phyloP scores from a whole-genome alignment of 2,113 vertebrate species.

The Passer montanus region DNA sequence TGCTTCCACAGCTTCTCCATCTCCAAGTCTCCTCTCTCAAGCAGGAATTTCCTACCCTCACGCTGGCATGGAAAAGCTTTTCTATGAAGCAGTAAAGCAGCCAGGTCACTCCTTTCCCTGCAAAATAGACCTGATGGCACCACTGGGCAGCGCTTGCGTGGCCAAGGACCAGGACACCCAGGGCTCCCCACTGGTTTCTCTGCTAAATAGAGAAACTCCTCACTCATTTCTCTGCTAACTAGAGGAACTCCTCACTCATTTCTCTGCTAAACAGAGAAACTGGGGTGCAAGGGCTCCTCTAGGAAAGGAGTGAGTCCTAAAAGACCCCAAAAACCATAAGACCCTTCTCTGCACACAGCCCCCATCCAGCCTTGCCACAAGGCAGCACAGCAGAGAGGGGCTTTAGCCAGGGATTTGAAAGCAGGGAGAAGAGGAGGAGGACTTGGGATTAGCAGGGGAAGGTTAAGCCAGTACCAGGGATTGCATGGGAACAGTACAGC shows the following conservation, averaged over 20 bases:
- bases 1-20: not conserved
- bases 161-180: not conserved
- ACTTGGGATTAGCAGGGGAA: not conserved
- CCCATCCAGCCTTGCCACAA: not conserved
- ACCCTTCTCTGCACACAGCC: accelerated
- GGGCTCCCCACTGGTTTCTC: not conserved
- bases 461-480: not conserved
- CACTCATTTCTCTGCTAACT: not conserved
- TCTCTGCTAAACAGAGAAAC: not conserved
- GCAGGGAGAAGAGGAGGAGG: not conserved
- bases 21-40: not conserved
- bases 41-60: not conserved
- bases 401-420: not conserved
- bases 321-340: not conserved
- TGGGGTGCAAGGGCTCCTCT: not conserved
- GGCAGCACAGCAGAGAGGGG: not conserved
- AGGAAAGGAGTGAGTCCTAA: not conserved
- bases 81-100: not conserved
- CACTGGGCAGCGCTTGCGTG: accelerated
- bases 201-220: not conserved
- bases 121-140: not conserved
- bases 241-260: not conserved
- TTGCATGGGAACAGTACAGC: not conserved
- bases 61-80: not conserved
- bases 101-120: not conserved